phyloP scores from a whole-genome alignment of 2,113 vertebrate species.

The Eidolon helvum region DNA sequence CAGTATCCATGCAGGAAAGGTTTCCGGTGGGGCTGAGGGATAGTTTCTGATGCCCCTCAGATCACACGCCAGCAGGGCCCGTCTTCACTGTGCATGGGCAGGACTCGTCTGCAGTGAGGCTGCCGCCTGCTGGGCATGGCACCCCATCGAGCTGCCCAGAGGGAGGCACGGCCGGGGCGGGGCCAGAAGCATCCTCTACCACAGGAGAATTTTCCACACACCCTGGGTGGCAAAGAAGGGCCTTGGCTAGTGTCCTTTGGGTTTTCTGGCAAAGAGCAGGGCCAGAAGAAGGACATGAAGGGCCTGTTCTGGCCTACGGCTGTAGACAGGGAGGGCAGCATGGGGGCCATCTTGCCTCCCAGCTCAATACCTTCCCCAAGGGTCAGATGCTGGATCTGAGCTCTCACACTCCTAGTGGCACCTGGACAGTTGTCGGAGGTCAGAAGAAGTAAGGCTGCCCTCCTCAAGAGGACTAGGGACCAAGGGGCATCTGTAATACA shows the following conservation, averaged over 20 bases:
- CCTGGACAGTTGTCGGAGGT: neutral
- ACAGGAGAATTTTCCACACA: neutral
- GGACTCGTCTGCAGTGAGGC: neutral
- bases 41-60: neutral
- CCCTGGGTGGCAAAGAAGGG: neutral
- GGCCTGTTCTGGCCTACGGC: neutral
- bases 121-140: neutral
- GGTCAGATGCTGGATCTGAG: neutral
- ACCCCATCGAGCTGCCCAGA: accelerated
- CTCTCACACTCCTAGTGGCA: accelerated
- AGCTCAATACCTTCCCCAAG: neutral
- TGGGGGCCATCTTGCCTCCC: neutral
- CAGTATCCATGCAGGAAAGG: neutral
- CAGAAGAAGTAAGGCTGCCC: neutral
- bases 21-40: neutral
- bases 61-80: neutral
- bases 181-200: no score
- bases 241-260: neutral
- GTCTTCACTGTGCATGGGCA: neutral
- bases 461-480: neutral
- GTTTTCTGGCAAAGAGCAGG: neutral
- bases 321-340: neutral
- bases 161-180: neutral
- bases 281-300: neutral
- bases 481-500: no score